phyloP scores from a whole-genome alignment of 1,140 invertebrate species.

The Hormaphis cornu region DNA sequence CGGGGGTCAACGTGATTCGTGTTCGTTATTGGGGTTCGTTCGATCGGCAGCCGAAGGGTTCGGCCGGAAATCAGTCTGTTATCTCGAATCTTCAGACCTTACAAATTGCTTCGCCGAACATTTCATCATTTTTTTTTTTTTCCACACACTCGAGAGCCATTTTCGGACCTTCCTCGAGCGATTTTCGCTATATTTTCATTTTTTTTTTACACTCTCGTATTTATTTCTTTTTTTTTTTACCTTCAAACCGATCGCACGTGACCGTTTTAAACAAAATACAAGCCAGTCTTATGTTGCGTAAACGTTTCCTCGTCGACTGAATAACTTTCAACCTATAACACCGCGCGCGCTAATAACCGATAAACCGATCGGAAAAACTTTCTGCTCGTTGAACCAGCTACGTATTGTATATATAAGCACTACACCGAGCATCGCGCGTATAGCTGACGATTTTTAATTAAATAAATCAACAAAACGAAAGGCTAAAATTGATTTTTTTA shows the following conservation, averaged over 20 bases:
- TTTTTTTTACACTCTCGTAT: not conserved
- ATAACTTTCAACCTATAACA: not conserved
- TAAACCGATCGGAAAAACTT: not conserved
- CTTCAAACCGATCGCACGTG: not conserved
- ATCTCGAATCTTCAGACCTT: not conserved
- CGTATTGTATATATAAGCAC: too few relatives aligned
- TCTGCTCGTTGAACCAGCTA: too few relatives aligned
- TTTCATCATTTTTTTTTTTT: conserved; percentile 3
- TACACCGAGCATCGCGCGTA: too few relatives aligned
- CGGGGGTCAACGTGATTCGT: not conserved
- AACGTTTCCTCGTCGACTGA: not conserved
- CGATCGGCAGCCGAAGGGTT: not conserved
- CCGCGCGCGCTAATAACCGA: not conserved
- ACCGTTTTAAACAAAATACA: conserved; percentile 3
- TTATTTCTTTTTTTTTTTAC: not conserved
- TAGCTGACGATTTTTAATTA: too few relatives aligned
- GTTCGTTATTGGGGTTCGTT: not conserved
- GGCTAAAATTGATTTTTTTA: too few relatives aligned
- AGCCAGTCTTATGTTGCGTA: not conserved
- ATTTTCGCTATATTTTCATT: not conserved
- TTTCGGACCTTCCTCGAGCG: not conserved
- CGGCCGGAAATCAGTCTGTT: not conserved
- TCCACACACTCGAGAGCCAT: not conserved
- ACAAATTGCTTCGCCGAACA: not conserved
- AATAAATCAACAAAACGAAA: too few relatives aligned